Evolutionary conservation across 2,888 invertebrate genomes (phyloP).

Genomic region (Heliconius sara): DNA sequence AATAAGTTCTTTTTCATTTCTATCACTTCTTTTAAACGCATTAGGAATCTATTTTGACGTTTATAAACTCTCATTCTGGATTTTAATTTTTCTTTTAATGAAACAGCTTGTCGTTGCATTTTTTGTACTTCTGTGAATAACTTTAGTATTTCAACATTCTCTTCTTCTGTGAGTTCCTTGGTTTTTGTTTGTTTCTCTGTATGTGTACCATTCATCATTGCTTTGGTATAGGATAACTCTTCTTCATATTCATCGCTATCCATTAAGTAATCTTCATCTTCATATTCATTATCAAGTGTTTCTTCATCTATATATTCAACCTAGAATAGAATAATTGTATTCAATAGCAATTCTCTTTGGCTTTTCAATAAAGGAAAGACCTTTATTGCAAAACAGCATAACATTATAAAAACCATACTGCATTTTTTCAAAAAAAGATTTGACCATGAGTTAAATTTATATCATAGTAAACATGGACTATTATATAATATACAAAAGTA

Average conservation of each 20-base stretch:
- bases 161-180: conserved; percentile 44
- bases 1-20: conserved; percentile 71
- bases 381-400: too few relatives aligned
- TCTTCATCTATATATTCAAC: conserved; percentile 81
- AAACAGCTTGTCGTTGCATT: conserved; percentile 70
- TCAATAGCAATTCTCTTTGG: background rate
- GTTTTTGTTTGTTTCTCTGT: conserved; percentile 25
- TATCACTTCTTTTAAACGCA: conserved; percentile 67
- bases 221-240: conserved; percentile 34
- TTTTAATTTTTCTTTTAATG: conserved; percentile 70
- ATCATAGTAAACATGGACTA: too few relatives aligned
- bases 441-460: too few relatives aligned
- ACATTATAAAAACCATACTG: too few relatives aligned
- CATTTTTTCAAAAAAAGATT: too few relatives aligned
- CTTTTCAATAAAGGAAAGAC: background rate
- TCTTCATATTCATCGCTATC: conserved; percentile 50
- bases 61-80: conserved; percentile 69
- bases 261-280: conserved; percentile 62
- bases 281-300: conserved; percentile 68
- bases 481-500: too few relatives aligned
- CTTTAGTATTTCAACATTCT: conserved; percentile 65
- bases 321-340: conserved; percentile 53
- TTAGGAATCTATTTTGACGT: conserved; percentile 66
- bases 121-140: conserved; percentile 75
- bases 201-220: conserved; percentile 43